These are phyloP conservation scores for Harmothoe impar DNA, from an alignment of 2,888 invertebrate species.

Conservation along the genomic window DNA sequence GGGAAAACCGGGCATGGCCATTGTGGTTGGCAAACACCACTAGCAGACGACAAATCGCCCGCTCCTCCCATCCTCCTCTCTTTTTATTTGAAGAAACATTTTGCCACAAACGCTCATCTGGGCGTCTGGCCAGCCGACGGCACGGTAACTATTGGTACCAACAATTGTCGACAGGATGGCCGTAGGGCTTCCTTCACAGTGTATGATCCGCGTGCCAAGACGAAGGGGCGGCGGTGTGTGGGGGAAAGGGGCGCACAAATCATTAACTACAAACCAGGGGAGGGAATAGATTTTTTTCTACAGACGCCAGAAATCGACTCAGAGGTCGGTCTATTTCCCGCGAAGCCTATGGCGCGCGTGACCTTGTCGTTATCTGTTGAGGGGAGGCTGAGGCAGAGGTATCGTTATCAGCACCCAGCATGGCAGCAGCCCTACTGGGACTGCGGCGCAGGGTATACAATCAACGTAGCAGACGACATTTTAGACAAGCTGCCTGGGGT, in stretches of 20 bases:
- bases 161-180: slow-evolving; percentile 7
- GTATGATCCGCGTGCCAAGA: slow-evolving; percentile 18
- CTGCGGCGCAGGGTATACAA: no score
- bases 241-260: background rate
- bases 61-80: no score
- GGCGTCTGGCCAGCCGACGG: background rate
- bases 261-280: slow-evolving; percentile 9
- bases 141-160: background rate
- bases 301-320: slow-evolving; percentile 13
- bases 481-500: no score
- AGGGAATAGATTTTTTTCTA: background rate
- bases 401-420: background rate
- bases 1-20: background rate
- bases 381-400: background rate
- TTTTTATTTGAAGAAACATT: slow-evolving; percentile 15
- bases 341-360: background rate
- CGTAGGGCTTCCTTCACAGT: background rate
- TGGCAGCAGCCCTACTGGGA: no score
- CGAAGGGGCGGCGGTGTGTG: background rate
- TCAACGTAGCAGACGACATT: no score
- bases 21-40: background rate
- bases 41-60: background rate
- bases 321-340: background rate
- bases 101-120: background rate
- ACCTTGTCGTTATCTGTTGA: background rate